These are phyloP conservation scores for Lepas anatifera DNA, from an alignment of 2,888 invertebrate species.

Conservation along the genomic window DNA sequence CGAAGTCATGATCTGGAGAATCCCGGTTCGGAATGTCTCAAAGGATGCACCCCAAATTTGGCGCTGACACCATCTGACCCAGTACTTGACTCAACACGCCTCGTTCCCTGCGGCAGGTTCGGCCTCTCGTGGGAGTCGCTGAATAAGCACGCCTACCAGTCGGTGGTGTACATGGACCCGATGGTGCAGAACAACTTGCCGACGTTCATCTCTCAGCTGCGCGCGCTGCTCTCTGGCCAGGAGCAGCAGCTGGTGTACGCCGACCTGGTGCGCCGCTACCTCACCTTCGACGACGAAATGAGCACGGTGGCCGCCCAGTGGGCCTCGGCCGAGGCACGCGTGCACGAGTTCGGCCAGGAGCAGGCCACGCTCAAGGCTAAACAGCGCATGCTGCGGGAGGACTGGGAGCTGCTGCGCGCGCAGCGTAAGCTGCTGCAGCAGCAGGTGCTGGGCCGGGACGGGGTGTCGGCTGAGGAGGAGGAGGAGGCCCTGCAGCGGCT, in stretches of 20 bases:
- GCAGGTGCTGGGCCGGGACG: conserved; percentile 15
- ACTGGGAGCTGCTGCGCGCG: conserved; percentile 40
- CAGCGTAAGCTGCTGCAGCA: conserved; percentile 32
- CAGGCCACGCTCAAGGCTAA: conserved; percentile 37
- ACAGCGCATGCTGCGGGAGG: conserved; percentile 38
- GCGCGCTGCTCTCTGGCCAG: conserved; percentile 13
- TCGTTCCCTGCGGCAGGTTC: conserved; percentile 36
- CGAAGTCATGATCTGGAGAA: no score
- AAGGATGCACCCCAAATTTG: no score
- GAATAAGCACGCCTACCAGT: conserved; percentile 53
- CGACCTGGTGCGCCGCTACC: conserved; percentile 40
- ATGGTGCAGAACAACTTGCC: conserved; percentile 44
- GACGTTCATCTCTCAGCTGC: conserved; percentile 36
- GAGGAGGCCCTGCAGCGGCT: conserved; percentile 8
- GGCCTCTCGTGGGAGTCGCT: conserved; percentile 53
- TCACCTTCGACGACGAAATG: conserved; percentile 47
- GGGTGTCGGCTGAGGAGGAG: neutral
- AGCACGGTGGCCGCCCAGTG: conserved; percentile 43
- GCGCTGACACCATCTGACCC: no score
- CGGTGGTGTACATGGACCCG: conserved; percentile 42
- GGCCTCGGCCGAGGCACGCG: conserved; percentile 43
- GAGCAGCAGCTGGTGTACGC: conserved; percentile 33
- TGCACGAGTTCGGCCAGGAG: conserved; percentile 41
- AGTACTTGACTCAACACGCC: neutral
- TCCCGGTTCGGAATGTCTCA: no score